A percentile compares a stretch with the other conserved stretches of the same genome.
These are phyloP conservation scores for Synaphobranchus kaupii DNA, from an alignment of 2,797 vertebrate genomes.

Conservation along the genomic window DNA sequence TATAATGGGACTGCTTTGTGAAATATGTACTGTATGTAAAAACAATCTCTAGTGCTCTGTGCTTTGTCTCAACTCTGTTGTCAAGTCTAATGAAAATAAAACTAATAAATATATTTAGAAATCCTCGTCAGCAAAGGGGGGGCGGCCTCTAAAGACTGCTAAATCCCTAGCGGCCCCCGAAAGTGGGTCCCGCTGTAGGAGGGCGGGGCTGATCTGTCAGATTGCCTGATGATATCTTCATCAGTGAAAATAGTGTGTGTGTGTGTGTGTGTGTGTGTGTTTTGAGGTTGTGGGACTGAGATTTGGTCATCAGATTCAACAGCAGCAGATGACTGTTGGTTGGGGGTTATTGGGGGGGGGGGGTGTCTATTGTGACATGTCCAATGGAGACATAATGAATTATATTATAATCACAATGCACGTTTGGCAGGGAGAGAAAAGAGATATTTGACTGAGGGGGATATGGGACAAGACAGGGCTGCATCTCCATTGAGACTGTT, in stretches of 20 bases:
- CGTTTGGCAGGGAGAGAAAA: conserved; percentile 79
- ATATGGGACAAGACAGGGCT: conserved; percentile 72
- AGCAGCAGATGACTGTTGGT: conserved; percentile 66
- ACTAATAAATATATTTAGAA: neutral
- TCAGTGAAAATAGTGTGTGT: conserved; percentile 56
- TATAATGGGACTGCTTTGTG: neutral
- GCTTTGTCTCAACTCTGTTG: neutral
- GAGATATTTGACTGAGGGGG: conserved; percentile 80
- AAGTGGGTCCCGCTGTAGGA: neutral
- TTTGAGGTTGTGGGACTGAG: conserved; percentile 62
- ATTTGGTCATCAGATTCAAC: conserved; percentile 77
- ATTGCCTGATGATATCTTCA: conserved; percentile 84
- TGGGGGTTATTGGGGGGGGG: conserved; percentile 49
- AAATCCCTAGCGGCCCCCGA: neutral
- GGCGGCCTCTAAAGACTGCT: neutral
- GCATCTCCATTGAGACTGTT: conserved; percentile 72
- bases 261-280: conserved; percentile 62
- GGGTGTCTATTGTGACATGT: conserved; percentile 75
- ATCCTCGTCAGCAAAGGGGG: neutral
- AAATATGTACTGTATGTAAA: neutral
- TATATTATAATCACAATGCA: conserved; percentile 88
- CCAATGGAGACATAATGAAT: conserved; percentile 82
- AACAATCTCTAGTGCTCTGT: neutral
- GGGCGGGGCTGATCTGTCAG: conserved; percentile 71
- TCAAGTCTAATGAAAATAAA: neutral